Base-by-base conservation (phyloP, 2,113 vertebrate species). In the Brachionichthys hirsutus region DNA sequence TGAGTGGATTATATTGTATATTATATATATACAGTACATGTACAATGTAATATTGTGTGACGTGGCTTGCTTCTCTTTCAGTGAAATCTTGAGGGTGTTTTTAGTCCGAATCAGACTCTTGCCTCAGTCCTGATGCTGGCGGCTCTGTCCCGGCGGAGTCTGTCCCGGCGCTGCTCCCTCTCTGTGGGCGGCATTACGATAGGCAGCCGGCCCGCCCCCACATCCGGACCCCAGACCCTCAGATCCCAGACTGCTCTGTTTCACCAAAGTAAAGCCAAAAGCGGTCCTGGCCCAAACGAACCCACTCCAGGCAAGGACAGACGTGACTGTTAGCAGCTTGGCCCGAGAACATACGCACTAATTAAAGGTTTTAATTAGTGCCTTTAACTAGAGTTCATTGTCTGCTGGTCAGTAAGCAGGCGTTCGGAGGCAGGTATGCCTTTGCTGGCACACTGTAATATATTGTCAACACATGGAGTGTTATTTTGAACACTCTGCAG, bases 221-320 rank as follows among this genome's bases (percentile, higher is more conserved):
- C 75, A 68, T 47, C 76, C 62, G 22, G 52, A 9, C 42, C 54
- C 45, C 77, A 72, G 53, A n/a, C 30, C n/a, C n/a, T n/a, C n/a
- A 30, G 52, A 9, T 43, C 54, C 45, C 77, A 72, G 53, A n/a
- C 30, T 14, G 73, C 77, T 67, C 50, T 22, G 47, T 87, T 88
- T 78, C 86, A 87, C 77, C 81, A 81, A 40, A 84, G 78, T 63
- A 47, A 62, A 65, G 59, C 68, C 80, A 83, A 58, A 80, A 67
- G 77, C 63, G 74, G 71, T 66, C 79, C 71, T 15, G 77, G 80
- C 14, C 58, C 82, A 68, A 81, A 78, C 75, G 77, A 86, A 72
- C 69, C 78, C 42, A 0, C 50, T 48, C 54, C 84, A 89, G 88
- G 86, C 86, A 89, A 89, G 88, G 47, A 73, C 51, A 44, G 34